Conservation (phyloP, 2,113 vertebrate genomes). For the Thalassoma bifasciatum region DNA sequence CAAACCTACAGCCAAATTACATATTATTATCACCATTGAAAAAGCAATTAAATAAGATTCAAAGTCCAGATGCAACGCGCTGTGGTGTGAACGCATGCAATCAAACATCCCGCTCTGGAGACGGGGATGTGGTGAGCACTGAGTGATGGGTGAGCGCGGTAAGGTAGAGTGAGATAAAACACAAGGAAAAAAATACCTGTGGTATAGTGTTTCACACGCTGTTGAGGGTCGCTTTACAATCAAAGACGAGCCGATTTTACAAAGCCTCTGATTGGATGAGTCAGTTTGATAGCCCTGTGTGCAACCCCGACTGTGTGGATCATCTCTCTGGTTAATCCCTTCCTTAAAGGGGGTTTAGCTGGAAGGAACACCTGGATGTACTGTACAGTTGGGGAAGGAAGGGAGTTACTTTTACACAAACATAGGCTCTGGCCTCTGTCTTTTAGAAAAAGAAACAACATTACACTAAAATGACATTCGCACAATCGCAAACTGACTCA, state of each 20-base stretch:
- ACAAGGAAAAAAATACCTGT: constrained; percentile 51
- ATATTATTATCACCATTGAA: constrained; percentile 67
- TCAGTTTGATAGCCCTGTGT: constrained; percentile 72
- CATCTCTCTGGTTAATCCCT: constrained; percentile 57
- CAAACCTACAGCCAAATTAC: constrained; percentile 78
- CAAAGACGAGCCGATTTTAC: constrained; percentile 63
- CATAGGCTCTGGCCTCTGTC: constrained; percentile 54
- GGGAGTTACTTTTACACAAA: constrained; percentile 45
- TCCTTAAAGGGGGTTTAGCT: constrained; percentile 62
- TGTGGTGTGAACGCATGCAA: constrained; percentile 75
- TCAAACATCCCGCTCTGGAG: constrained; percentile 62
- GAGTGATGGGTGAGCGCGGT: constrained; percentile 42
- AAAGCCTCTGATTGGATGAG: constrained; percentile 69
- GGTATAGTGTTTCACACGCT: constrained; percentile 60
- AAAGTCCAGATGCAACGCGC: constrained; percentile 73
- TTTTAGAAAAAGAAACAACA: constrained; percentile 66
- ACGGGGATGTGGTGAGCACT: constrained; percentile 56
- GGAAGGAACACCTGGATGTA: constrained; percentile 63
- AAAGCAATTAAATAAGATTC: constrained; percentile 77
- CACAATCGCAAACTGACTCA: constrained; percentile 67
- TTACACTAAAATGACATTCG: constrained; percentile 73
- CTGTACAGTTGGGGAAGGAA: constrained; percentile 45
- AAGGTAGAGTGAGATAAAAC: constrained; percentile 51
- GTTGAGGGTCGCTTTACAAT: constrained; percentile 61
- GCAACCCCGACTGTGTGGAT: constrained; percentile 55